A percentile compares a stretch with the other conserved stretches of the same genome.
These are phyloP conservation scores for Margaritifera margaritifera DNA, from an alignment of 2,888 invertebrate species.

Conservation along the genomic window DNA sequence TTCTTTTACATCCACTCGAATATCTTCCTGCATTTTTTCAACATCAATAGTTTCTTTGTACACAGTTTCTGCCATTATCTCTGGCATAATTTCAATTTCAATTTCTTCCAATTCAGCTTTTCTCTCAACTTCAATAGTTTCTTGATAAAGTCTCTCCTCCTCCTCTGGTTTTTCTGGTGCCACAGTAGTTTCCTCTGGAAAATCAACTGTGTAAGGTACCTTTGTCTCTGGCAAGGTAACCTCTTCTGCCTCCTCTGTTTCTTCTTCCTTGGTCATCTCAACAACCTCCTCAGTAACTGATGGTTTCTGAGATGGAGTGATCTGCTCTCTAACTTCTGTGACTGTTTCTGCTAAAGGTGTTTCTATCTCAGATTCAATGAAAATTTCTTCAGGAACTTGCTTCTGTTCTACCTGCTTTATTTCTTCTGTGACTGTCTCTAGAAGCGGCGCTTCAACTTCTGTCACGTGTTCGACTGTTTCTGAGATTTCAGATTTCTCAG, in stretches of 20 bases:
- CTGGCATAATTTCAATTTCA: conserved; percentile 10
- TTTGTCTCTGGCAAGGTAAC: conserved; percentile 2
- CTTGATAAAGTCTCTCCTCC: background rate
- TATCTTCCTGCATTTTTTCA: conserved; percentile 14
- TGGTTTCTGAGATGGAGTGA: too few species aligned
- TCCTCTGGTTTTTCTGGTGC: conserved; percentile 4
- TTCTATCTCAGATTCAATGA: too few species aligned
- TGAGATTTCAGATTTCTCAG: conserved; percentile 1
- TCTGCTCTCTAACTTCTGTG: too few species aligned
- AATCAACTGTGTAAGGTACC: conserved; percentile 5
- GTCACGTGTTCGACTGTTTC: conserved; percentile 11
- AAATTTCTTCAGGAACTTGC: too few species aligned
- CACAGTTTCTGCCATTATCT: conserved; percentile 9
- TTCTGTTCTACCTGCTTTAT: too few species aligned
- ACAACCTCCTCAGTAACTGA: background rate
- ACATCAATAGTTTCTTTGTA: conserved; percentile 17
- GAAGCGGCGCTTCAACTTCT: too few species aligned
- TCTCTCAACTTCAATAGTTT: conserved; percentile 7
- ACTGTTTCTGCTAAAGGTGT: too few species aligned
- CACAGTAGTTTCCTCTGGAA: conserved; percentile 11
- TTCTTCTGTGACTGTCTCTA: too few species aligned
- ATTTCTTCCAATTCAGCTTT: conserved; percentile 1
- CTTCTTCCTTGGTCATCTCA: conserved; percentile 3
- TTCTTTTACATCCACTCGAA: background rate
- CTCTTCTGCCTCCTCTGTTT: conserved; percentile 8